Conservation (phyloP, 2,888 invertebrate species). For the Oxycera nigricornis region DNA sequence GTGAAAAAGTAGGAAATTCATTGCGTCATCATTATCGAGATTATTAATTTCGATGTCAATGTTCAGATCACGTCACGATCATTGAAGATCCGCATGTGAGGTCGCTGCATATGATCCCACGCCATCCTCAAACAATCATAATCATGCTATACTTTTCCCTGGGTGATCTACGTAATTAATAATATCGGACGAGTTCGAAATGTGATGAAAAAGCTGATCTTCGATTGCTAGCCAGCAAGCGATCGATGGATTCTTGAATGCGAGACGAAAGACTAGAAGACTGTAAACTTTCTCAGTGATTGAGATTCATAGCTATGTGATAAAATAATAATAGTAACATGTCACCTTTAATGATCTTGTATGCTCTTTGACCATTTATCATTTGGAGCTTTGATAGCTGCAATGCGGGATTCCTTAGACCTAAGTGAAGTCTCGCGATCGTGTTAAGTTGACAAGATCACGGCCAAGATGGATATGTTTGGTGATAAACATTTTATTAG, state of each 20-base stretch:
- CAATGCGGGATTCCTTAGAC: background rate
- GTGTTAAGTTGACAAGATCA: conserved; percentile 13
- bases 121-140: background rate
- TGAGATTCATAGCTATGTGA: background rate
- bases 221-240: background rate
- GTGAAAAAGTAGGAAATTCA: background rate
- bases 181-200: background rate
- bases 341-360: conserved; percentile 14
- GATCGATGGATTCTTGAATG: background rate
- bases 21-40: background rate
- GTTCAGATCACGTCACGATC: conserved; percentile 13
- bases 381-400: background rate
- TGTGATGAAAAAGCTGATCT: conserved; percentile 11
- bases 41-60: conserved; percentile 14
- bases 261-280: no score
- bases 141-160: background rate
- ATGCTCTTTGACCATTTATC: background rate
- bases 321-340: background rate
- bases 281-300: background rate
- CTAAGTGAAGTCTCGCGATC: background rate
- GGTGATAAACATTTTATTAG: background rate
- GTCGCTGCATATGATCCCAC: conserved; percentile 6
- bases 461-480: background rate
- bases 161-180: background rate
- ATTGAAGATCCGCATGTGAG: conserved; percentile 7